A percentile compares a stretch with the other conserved stretches of the same genome.
Conservation (phyloP, 2,888 invertebrate genomes). For the Andrena praecox region DNA sequence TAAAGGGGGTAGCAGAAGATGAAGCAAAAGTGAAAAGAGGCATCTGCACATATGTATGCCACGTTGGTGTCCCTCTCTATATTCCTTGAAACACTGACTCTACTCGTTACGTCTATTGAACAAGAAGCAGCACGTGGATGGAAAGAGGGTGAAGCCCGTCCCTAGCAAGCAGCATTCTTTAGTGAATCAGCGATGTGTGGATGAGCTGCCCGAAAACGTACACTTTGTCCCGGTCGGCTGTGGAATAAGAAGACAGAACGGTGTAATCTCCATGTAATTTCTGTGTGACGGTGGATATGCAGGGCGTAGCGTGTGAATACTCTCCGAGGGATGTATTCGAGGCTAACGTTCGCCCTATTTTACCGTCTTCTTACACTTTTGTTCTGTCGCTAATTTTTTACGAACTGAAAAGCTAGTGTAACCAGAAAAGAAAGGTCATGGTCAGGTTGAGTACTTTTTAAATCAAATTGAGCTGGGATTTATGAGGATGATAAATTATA, state of each 20-base stretch:
- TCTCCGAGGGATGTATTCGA: no score
- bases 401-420: no score
- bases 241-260: conserved; percentile 28
- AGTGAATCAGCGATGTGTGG: conserved; percentile 50
- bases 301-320: no score
- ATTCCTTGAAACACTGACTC: conserved; percentile 48
- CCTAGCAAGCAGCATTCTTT: conserved; percentile 29
- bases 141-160: conserved; percentile 13
- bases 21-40: conserved; percentile 43
- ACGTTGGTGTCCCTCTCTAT: conserved; percentile 29
- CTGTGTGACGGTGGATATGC: no score
- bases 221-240: conserved; percentile 19
- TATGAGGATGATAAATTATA: no score
- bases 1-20: conserved; percentile 22
- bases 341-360: no score
- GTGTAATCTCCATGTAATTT: no score
- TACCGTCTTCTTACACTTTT: no score
- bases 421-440: no score
- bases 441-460: no score
- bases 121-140: conserved; percentile 12
- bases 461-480: no score
- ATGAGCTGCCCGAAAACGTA: conserved; percentile 25
- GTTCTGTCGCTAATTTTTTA: no score
- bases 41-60: conserved; percentile 11
- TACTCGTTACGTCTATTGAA: conserved; percentile 19